Evolutionary conservation across 2,113 vertebrate genomes (phyloP).

Genomic region (Gallinago undulata): DNA sequence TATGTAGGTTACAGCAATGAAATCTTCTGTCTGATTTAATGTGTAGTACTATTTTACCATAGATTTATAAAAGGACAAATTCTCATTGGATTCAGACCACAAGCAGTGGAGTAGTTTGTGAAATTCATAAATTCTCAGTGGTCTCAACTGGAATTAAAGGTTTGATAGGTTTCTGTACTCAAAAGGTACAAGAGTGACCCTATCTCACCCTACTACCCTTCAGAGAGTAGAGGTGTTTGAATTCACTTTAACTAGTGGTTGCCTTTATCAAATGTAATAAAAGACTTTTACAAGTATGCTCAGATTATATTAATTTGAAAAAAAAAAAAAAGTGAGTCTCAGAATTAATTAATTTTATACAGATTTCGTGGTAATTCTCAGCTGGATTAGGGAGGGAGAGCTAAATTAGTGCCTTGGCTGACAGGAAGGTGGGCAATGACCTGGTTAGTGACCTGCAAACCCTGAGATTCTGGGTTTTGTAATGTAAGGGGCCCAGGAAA

Average conservation of each 20-base stretch:
- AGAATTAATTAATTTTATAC: neutral
- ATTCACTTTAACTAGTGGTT: neutral
- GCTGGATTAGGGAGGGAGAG: neutral
- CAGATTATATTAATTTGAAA: neutral
- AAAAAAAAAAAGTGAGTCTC: neutral
- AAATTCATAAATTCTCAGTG: neutral
- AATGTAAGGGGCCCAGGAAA: neutral
- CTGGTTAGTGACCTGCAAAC: neutral
- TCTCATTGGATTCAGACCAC: neutral
- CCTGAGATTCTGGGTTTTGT: neutral
- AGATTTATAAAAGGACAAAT: neutral
- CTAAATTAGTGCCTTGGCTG: neutral
- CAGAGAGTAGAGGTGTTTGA: neutral
- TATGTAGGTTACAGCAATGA: neutral
- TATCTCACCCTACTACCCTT: neutral
- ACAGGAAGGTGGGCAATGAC: neutral
- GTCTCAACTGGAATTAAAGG: neutral
- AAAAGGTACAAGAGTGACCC: neutral
- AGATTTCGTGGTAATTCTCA: neutral
- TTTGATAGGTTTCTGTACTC: neutral
- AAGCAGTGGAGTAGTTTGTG: neutral
- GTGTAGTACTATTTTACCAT: neutral
- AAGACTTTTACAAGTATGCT: neutral
- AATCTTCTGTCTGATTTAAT: neutral
- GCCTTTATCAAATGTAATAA: neutral